Conservation (phyloP, 2,113 vertebrate genomes). For the Lophura nycthemera region DNA sequence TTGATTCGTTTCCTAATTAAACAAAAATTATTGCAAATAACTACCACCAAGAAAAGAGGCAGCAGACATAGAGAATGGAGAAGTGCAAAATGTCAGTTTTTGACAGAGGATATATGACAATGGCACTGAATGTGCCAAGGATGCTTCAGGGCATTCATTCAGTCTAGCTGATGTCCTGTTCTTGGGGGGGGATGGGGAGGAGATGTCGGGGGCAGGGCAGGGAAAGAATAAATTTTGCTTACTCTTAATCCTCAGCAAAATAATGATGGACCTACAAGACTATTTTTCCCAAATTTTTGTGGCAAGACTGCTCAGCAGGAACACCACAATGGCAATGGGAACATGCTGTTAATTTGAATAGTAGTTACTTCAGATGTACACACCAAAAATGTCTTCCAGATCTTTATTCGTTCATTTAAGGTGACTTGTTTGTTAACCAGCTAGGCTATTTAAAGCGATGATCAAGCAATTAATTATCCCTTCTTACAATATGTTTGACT, state of each 20-base stretch:
- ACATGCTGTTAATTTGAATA: neutral
- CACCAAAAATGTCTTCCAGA: neutral
- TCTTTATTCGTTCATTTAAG: neutral
- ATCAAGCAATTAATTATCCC: neutral
- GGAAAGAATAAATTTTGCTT: neutral
- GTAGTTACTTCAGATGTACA: neutral
- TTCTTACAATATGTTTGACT: neutral
- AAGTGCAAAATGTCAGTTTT: neutral
- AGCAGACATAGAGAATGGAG: neutral
- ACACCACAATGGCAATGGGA: neutral
- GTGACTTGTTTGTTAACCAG: neutral
- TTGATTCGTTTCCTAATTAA: constrained; percentile 52
- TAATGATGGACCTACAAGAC: neutral
- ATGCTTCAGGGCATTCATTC: neutral
- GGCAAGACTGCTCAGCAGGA: neutral
- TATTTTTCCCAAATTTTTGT: neutral
- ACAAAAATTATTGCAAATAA: constrained; percentile 9
- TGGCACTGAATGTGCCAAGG: neutral
- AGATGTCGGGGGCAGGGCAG: neutral
- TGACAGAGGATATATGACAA: too few relatives aligned
- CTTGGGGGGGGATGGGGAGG: rapidly evolving
- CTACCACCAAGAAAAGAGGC: neutral
- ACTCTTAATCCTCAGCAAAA: neutral
- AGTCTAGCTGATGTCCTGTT: neutral
- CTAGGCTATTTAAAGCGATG: neutral